A percentile compares a stretch with the other conserved stretches of the same genome.
Conservation (phyloP, 2,113 vertebrate species). For the Anthoscopus minutus region DNA sequence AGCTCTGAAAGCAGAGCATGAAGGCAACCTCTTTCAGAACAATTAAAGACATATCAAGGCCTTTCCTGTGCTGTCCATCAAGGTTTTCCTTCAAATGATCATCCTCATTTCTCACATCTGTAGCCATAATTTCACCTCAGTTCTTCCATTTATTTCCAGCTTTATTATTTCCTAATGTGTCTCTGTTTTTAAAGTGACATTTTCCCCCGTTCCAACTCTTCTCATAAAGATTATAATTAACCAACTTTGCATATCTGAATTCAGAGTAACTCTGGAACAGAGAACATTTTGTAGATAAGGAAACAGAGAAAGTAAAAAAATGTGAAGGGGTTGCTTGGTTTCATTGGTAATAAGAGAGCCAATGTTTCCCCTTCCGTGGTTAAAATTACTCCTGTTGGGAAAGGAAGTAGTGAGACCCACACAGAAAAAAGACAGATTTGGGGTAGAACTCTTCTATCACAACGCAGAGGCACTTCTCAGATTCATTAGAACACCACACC, state of each 20-base stretch:
- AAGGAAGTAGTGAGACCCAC: not conserved
- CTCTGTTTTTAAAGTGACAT: not conserved
- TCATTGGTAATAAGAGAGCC: not conserved
- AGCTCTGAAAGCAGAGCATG: not conserved
- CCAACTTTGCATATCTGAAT: not conserved
- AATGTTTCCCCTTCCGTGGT: not conserved
- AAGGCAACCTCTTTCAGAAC: not conserved
- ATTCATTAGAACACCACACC: not conserved
- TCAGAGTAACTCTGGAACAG: not conserved
- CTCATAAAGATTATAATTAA: not conserved
- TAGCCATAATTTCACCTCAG: not conserved
- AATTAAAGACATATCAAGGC: not conserved
- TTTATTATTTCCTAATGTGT: not conserved
- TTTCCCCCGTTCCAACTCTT: not conserved
- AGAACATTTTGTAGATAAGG: not conserved
- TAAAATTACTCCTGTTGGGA: not conserved
- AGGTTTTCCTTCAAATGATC: not conserved
- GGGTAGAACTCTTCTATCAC: not conserved
- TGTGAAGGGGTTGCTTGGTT: not conserved
- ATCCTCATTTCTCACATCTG: not conserved
- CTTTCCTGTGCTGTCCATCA: not conserved
- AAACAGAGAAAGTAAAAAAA: not conserved
- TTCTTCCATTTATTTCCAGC: not conserved
- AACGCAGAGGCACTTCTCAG: fast-evolving
- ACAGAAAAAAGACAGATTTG: not conserved